Evolutionary conservation across 2,888 invertebrate species (phyloP), one percentile per base, ranked within the genome.

Genomic region (Heliconius ethilla): DNA sequence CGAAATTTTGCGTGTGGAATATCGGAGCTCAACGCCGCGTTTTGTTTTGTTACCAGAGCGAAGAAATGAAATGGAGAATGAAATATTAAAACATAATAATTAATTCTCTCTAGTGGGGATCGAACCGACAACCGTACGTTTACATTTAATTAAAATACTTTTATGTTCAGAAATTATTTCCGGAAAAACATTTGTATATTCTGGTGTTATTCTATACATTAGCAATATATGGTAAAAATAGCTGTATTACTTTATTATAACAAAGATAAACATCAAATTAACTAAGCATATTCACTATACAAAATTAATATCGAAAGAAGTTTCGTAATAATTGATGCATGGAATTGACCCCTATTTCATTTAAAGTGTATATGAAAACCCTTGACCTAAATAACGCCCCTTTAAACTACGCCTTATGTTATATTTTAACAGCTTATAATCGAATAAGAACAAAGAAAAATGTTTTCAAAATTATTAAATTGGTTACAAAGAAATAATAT

Each of bases 241-340:
- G 7, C 7, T 15, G 2, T 27, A 63, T 25, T 63, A 25, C 62
- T 63, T 40, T 5, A 37, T 69, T 45, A 45, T 40, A 5, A 45
- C n/a, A 69, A 40, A 9, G 37, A 72, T 55, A 33, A 37, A 72
- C n/a, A 72, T 25, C 13, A n/a, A 55, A 72, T 72, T 59, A 72
- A 72, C 13, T n/a, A 37, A 72, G 33, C 37, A 72, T 59, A 9
- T 72, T 59, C 7, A 72, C 11, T 59, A 72, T 37, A 59, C 25
- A 59, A 72, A n/a, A 59, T 37, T 37, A 33, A 59, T 72, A 72
- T 59, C n/a, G 33, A 33, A n/a, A n/a, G n/a, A 29, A n/a, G n/a
- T 72, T 59, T 72, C 59, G 72, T 72, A 72, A 72, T 72, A 72
- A 72, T 72, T 63, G 74, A 74, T 74, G 74, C 74, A 63, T 63